Evolutionary conservation across 2,888 invertebrate genomes (phyloP).

Genomic region (Lasioglossum villosulum): DNA sequence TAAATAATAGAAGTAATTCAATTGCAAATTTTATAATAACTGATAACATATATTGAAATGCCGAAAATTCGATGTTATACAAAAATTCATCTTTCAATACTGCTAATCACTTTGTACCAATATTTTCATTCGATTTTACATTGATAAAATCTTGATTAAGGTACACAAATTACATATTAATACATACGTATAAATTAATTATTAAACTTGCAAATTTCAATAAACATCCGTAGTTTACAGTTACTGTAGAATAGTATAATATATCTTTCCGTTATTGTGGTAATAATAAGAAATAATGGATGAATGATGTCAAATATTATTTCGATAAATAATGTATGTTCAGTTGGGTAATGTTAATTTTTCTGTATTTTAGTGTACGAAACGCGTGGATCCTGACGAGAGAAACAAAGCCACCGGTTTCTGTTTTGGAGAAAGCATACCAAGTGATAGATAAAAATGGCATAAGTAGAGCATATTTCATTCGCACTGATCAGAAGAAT

Average conservation of each 20-base stretch:
- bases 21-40: background rate
- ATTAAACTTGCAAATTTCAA: background rate
- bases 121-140: background rate
- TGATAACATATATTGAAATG: no score
- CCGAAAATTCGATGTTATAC: no score
- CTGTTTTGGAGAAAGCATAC: conserved; percentile 87
- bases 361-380: conserved; percentile 49
- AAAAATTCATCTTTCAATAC: background rate
- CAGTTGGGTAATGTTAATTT: background rate
- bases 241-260: background rate
- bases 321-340: background rate
- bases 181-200: background rate
- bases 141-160: background rate
- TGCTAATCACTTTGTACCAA: background rate
- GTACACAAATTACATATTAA: background rate
- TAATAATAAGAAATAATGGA: background rate
- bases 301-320: background rate
- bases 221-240: background rate
- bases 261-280: background rate
- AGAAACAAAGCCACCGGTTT: conserved; percentile 86
- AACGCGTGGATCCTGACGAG: conserved; percentile 88
- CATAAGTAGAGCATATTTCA: conserved; percentile 87
- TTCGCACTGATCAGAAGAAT: conserved; percentile 88
- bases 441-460: conserved; percentile 86
- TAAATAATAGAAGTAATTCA: background rate